Base-by-base conservation (phyloP, 2,797 vertebrate genomes). In the Phalloptychus januarius region DNA sequence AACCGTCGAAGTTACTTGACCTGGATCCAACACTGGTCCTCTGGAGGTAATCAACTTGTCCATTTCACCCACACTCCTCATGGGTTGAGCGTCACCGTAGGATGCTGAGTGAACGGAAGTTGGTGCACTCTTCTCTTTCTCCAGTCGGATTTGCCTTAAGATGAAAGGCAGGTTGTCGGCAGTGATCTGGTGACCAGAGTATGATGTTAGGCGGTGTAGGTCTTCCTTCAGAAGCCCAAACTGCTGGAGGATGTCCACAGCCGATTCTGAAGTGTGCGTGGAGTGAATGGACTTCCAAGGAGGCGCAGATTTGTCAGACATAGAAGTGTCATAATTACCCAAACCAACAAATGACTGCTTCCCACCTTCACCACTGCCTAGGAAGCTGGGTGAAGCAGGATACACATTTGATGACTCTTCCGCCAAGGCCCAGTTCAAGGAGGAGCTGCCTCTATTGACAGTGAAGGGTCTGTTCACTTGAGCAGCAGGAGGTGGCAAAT, bases 201-300 rank as follows among this genome's bases (percentile, higher is more conserved):
- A 99, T 42, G 96, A 95, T 72, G 97, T 97, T 28, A 98, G 97
- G 81, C 97, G 96, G 82, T 98, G 97, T 80, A 99, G 88, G 77
- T 99, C 98, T 72, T 99, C 98, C 54, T 97, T 98, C 54, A 97
- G 97, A 65, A 99, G 95, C 75, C 98, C 97, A 71, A 99, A 99
- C 25, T 96, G 97, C 50, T 96, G 93, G 73, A 99, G 94, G 78
- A 99, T 98, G 80, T 95, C 97, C 45, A 96, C 94, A n/a, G 98
- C 98, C 3, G 96, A 97, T 85, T 99, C 97, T 0, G 96, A 96
- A 0, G 96, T 98, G 86, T 97, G 98, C 38, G 95, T 97, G 82
- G 88, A 38, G 80, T 6, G 74, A 92, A 44, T 93, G 92, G 28
- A 38, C 63, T 87, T 65, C n/a, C 76, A 10, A 7, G 83, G 20